phyloP scores from a whole-genome alignment of 92 coral and sea anemone species.

The Muricea muricata region DNA sequence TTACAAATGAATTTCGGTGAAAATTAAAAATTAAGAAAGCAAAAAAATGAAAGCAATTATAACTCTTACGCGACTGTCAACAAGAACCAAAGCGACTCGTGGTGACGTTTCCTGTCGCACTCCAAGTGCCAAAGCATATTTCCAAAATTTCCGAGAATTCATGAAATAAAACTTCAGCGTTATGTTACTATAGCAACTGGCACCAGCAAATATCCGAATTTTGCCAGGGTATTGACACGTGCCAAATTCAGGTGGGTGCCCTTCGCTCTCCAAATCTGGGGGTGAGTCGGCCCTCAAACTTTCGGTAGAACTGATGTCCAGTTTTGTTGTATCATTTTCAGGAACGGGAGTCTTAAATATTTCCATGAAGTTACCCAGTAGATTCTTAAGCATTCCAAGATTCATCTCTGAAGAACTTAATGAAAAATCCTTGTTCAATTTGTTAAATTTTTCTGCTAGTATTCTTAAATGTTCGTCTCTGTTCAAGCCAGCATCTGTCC shows the following conservation, averaged over 20 bases:
- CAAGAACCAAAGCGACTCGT: constrained; percentile 75
- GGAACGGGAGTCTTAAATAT: not conserved
- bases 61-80: constrained; percentile 74
- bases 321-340: not conserved
- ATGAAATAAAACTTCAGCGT: constrained; percentile 87
- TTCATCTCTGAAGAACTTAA: not conserved
- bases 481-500: not conserved
- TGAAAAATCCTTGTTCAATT: not conserved
- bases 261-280: not conserved
- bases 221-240: constrained; percentile 47
- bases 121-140: constrained; percentile 83
- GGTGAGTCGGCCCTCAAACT: not conserved
- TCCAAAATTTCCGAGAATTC: constrained; percentile 88
- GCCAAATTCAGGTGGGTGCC: not conserved
- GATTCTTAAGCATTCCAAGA: not conserved
- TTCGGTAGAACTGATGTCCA: not conserved
- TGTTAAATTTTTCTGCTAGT: not conserved
- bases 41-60: too few relatives aligned
- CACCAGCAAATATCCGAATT: constrained; percentile 75
- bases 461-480: not conserved
- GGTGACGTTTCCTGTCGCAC: constrained; percentile 36
- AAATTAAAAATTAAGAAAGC: not conserved
- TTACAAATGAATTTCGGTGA: not conserved
- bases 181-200: constrained; percentile 90
- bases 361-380: constrained; percentile 21